Evolutionary conservation across 1,140 invertebrate genomes (phyloP), one percentile per base, ranked within the genome.

Genomic region (Wiebesia pumilae): DNA sequence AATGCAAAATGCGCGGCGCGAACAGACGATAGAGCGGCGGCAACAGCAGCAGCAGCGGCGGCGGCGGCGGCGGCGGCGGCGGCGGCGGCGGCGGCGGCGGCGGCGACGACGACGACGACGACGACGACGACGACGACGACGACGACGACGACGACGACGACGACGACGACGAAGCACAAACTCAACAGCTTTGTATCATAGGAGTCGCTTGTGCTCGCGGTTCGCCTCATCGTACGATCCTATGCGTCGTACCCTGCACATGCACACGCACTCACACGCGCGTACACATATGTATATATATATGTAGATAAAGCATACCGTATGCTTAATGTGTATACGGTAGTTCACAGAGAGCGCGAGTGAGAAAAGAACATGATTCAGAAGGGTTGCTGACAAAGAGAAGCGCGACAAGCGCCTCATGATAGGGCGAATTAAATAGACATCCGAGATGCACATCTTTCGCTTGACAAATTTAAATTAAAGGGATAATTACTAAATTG

Each of bases 1-100:
- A 86, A 86, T 81, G 79, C 79, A 81, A 86, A 86, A 86, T 86
- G 79, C 84, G 79, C 78, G 84, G 84, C 43, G 77, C 51, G 81
- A 78, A 43, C 27, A 40, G 54, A 40, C 80, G 16, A 35, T 51
- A 51, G 80, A 35, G 47, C 16, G 4, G 30, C 77, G 51, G 7
- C 77, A 21, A 12, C 77, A 30, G 30, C n/a, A 4, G n/a, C 14
- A 1, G 54, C n/a, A 12, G 33, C 21, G 27, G 30, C 54, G 33
- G 9, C 33, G 47, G 77, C 71, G 12, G 14, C 71, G 38, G 35
- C 69, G 35, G 14, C 19, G 51, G 14, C 43, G 43, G 43, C 43
- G 43, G 43, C 43, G 43, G 14, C 43, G 43, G 43, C 43, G 43
- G 43, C 43, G 43, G 43, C 43, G 43, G 14, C 43, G 14, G 43